phyloP scores from a whole-genome alignment of 2,113 vertebrate species.

The Cardinalis cardinalis region DNA sequence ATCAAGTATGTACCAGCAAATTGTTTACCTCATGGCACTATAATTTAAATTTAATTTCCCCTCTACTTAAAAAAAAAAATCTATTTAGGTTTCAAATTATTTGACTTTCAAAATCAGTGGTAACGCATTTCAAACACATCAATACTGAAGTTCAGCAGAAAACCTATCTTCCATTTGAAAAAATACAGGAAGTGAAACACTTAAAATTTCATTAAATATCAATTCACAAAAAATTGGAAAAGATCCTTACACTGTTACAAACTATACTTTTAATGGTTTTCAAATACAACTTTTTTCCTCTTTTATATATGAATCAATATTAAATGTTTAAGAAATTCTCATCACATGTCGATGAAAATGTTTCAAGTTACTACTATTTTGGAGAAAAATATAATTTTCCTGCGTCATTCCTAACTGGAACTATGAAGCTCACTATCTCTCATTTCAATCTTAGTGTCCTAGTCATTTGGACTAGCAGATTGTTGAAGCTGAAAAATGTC shows the following conservation, averaged over 20 bases:
- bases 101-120: background rate
- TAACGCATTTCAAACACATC: background rate
- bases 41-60: background rate
- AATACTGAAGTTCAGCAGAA: background rate
- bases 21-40: background rate
- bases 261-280: background rate
- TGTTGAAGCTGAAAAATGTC: background rate
- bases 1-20: background rate
- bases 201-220: background rate
- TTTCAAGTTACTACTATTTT: background rate
- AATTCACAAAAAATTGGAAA: background rate
- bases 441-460: background rate
- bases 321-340: background rate
- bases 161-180: background rate
- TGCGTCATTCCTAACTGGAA: background rate
- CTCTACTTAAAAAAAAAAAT: background rate
- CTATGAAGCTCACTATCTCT: background rate
- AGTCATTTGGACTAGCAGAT: background rate
- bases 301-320: background rate
- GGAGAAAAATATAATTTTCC: background rate
- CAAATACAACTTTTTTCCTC: background rate
- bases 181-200: background rate
- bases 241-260: background rate
- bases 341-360: background rate
- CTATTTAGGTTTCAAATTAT: background rate